These are phyloP conservation scores for Thelaira solivaga DNA, from an alignment of 2,888 invertebrate genomes.

Conservation along the genomic window DNA sequence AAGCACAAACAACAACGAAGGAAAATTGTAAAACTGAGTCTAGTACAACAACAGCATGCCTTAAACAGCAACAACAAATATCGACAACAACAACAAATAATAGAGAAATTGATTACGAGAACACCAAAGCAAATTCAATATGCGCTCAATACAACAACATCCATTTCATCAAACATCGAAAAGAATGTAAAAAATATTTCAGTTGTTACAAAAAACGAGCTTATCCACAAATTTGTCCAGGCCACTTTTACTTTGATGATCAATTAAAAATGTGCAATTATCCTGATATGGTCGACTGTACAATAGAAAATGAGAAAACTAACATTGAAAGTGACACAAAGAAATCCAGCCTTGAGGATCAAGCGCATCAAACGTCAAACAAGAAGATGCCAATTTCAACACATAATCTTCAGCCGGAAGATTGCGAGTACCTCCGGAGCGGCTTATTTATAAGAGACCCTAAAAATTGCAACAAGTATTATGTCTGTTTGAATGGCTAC, in stretches of 20 bases:
- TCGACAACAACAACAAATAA: not conserved
- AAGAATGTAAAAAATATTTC: slow-evolving; percentile 55
- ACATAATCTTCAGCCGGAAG: not conserved
- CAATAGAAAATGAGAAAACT: not conserved
- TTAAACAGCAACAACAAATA: not conserved
- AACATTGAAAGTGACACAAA: no score
- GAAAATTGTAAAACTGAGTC: not conserved
- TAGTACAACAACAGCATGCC: not conserved
- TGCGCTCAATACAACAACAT: slow-evolving; percentile 39
- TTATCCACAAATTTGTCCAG: slow-evolving; percentile 47
- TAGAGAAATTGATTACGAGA: not conserved
- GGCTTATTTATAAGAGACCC: slow-evolving; percentile 56
- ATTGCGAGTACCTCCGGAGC: not conserved
- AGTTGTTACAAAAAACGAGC: slow-evolving; percentile 47
- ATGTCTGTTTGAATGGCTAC: slow-evolving; percentile 44
- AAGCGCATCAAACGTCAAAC: no score
- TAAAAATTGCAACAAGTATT: slow-evolving; percentile 54
- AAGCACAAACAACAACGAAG: not conserved
- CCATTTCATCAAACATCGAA: slow-evolving; percentile 48
- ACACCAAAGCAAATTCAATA: not conserved
- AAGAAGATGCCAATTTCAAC: not conserved
- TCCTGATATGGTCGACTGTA: slow-evolving; percentile 46
- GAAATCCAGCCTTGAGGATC: no score
- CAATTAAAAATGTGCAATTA: slow-evolving; percentile 54
- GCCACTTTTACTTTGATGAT: slow-evolving; percentile 48